Conservation (phyloP, 2,797 vertebrate genomes). For the Allobates femoralis region DNA sequence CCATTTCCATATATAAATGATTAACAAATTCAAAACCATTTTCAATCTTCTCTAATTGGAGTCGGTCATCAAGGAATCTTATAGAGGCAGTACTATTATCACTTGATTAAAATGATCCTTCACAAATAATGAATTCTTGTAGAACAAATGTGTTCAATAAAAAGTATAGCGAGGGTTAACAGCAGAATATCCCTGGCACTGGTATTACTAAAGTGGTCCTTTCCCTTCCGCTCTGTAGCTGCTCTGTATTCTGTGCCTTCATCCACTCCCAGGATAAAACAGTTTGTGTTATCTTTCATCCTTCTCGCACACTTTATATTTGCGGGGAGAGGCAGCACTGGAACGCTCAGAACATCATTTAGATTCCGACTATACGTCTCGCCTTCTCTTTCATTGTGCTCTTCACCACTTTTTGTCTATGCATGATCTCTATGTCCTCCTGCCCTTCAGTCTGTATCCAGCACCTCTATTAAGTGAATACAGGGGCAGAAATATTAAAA, state of each 20-base stretch:
- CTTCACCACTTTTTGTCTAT: conserved; percentile 10
- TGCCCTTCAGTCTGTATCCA: conserved; percentile 23
- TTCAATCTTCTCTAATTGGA: too few relatives aligned
- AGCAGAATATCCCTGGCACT: background rate
- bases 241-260: conserved; percentile 43
- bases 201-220: conserved; percentile 7
- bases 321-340: conserved; percentile 4
- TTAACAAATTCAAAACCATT: too few relatives aligned
- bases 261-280: conserved; percentile 44
- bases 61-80: background rate
- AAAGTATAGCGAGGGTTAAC: background rate
- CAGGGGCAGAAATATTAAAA: background rate
- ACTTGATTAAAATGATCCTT: background rate
- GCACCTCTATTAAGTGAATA: background rate
- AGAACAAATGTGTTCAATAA: background rate
- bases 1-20: too few relatives aligned
- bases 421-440: background rate
- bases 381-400: conserved; percentile 22
- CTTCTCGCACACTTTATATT: conserved; percentile 24
- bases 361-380: conserved; percentile 17
- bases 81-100: background rate
- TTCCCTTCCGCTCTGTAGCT: conserved; percentile 20
- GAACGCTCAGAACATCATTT: conserved; percentile 40
- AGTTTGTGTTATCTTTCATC: conserved; percentile 50
- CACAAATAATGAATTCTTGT: background rate